phyloP scores from a whole-genome alignment of 1,140 invertebrate species.

The Drosophila athabasca region DNA sequence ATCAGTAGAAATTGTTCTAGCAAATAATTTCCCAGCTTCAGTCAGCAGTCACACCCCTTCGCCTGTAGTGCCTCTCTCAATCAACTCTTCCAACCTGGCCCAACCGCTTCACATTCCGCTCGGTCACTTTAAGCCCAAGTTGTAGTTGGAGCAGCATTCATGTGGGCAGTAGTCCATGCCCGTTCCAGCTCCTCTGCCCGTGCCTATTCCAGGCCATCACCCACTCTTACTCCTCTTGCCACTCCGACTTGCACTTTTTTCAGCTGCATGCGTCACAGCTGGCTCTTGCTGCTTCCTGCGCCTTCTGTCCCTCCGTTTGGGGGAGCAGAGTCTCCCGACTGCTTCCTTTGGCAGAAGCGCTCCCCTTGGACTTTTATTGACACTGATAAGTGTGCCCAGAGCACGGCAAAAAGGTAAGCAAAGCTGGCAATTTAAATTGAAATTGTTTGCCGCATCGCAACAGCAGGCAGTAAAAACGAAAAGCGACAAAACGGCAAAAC shows the following conservation, averaged over 20 bases:
- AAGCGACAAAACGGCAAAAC: constrained; percentile 19
- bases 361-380: constrained; percentile 77
- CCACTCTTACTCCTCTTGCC: constrained; percentile 9
- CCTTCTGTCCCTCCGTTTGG: constrained; percentile 24
- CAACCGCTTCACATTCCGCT: too few relatives aligned
- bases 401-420: constrained; percentile 74
- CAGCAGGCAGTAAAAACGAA: constrained; percentile 63
- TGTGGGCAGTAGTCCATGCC: constrained; percentile 20
- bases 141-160: constrained; percentile 21
- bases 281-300: constrained; percentile 31
- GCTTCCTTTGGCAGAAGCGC: constrained; percentile 41
- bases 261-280: constrained; percentile 44
- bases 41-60: not conserved
- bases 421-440: constrained; percentile 80
- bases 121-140: constrained; percentile 26
- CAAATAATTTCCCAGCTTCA: too few relatives aligned
- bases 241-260: constrained; percentile 28
- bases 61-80: too few relatives aligned
- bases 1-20: too few relatives aligned
- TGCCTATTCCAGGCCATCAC: constrained; percentile 16
- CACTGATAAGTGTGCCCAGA: constrained; percentile 79
- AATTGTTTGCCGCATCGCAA: constrained; percentile 78
- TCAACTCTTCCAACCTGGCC: too few relatives aligned
- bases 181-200: not conserved
- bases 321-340: not conserved